Evolutionary conservation across 2,888 invertebrate species (phyloP), one percentile per base, ranked within the genome.

Genomic region (Lochmaea capreae): DNA sequence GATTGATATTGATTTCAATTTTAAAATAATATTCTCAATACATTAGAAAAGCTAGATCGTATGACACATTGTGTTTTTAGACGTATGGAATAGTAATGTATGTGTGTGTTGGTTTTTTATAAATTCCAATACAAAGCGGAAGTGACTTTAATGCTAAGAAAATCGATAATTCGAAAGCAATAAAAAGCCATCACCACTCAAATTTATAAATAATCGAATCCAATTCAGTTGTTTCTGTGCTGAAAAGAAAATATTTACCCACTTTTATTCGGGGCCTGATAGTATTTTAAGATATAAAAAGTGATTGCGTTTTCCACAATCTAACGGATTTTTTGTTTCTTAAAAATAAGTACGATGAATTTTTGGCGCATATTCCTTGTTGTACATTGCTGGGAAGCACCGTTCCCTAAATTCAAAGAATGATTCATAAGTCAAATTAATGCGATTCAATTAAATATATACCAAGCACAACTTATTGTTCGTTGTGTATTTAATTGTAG

Each of bases 401-500:
- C 33, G 8, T 33, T 62, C 66, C 67, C 65, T 71, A 65, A 67
- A 71, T 63, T 68, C 11, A 65, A 68, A 63, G 52, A 71, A 67
- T 74, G 74, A 71, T 67, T 68, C 71, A 68, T 74, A 74, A 74
- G 74, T 74, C 74, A 74, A 75, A 75, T 73, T 65, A 75, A 58
- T 68, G 66, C 70, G 33, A 33, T 75, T 72, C 70, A 72, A 75
- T 74, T 74, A 71, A 71, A 65, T 62, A 54, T 63, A 54, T 39
- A 46, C 33, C 33, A 33, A 33, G 8, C 8, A 8, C 6, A 33
- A 33, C 33, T 33, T 33, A 33, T 33, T 33, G 33, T 33, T 33
- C 33, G 5, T 8, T 8, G 33, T 33, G 8, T 1, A 8, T 6
- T 33, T 33, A 1, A 8, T 33, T 5, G 26, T 22, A 33, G 26